A percentile compares a stretch with the other conserved stretches of the same genome.
Evolutionary conservation across 2,113 vertebrate genomes (phyloP).

Genomic region (Tenrec ecaudatus): DNA sequence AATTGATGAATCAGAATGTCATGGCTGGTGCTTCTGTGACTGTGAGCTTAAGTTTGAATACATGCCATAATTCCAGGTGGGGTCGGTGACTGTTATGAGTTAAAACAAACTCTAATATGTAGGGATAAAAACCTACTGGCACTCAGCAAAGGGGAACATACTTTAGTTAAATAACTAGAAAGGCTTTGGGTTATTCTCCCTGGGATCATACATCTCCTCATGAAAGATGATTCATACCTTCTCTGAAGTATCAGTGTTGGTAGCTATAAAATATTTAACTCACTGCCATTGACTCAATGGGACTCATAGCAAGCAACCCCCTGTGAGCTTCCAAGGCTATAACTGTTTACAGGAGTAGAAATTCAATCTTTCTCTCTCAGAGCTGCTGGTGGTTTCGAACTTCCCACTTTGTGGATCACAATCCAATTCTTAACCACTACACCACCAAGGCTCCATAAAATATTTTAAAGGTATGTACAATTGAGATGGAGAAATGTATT

Average conservation of each 20-base stretch:
- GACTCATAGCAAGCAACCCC: too few species aligned
- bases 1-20: neutral
- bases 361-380: too few species aligned
- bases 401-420: too few species aligned
- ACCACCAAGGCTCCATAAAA: neutral
- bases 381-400: too few species aligned
- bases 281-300: too few species aligned
- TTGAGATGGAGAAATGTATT: neutral
- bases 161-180: neutral
- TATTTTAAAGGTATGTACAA: conserved; percentile 2
- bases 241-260: conserved; percentile 60
- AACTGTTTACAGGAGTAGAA: too few species aligned
- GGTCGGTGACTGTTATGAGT: neutral
- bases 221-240: conserved; percentile 8
- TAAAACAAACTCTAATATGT: neutral
- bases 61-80: neutral
- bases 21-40: neutral
- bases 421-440: too few species aligned
- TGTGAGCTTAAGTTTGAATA: neutral
- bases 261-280: neutral
- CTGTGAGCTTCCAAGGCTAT: too few species aligned
- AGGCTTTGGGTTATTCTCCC: neutral
- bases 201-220: conserved; percentile 10
- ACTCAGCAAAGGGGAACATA: neutral
- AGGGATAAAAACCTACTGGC: neutral